These are phyloP conservation scores for Pterocles gutturalis DNA, from an alignment of 2,113 vertebrate genomes.

Conservation along the genomic window DNA sequence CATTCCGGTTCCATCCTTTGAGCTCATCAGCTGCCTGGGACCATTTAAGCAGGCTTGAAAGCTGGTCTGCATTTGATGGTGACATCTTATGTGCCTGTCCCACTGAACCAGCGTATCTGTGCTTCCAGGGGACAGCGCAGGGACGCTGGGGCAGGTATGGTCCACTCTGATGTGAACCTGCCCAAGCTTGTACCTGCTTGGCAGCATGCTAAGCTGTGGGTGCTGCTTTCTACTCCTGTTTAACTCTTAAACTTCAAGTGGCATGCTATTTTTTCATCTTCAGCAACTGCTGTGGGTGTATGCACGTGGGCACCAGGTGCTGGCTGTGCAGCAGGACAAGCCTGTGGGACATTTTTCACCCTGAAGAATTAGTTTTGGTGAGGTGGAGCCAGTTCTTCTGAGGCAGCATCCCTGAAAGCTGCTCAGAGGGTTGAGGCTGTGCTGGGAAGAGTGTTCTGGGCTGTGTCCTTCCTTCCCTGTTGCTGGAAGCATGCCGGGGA, in stretches of 20 bases:
- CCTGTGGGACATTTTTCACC: neutral
- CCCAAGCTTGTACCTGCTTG: neutral
- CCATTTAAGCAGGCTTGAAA: neutral
- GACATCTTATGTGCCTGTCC: accelerated
- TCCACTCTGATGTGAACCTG: neutral
- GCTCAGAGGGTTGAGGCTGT: neutral
- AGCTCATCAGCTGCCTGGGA: neutral
- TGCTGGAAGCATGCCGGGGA: neutral
- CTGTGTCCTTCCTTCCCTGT: neutral
- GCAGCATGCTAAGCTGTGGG: neutral
- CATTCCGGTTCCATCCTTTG: neutral
- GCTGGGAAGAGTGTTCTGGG: neutral
- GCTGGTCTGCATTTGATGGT: accelerated
- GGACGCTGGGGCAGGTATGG: accelerated
- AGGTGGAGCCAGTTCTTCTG: neutral
- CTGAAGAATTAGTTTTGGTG: neutral
- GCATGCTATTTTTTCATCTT: accelerated
- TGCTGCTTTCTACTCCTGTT: accelerated
- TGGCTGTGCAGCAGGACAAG: neutral
- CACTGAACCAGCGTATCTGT: no score
- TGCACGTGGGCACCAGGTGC: accelerated
- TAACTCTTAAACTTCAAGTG: neutral
- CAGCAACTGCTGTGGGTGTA: neutral
- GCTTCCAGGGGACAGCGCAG: neutral
- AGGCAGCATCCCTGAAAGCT: neutral